phyloP scores from a whole-genome alignment of 2,113 vertebrate species.

The Prionailurus viverrinus region DNA sequence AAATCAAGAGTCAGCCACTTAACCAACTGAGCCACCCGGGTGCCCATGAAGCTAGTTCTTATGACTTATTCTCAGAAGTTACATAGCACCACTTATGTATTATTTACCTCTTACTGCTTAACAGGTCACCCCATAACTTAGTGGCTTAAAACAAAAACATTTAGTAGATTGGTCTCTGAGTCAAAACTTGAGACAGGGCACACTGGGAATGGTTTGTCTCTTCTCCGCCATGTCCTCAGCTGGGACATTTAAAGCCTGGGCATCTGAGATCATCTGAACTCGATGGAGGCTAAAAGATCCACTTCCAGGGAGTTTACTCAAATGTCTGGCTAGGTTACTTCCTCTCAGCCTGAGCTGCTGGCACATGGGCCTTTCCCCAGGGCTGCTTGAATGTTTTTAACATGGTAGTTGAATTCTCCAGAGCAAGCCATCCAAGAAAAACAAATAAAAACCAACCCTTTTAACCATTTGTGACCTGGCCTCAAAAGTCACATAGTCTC shows the following conservation, averaged over 20 bases:
- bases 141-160: neutral
- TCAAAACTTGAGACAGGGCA: neutral
- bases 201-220: neutral
- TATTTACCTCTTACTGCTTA: neutral
- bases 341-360: neutral
- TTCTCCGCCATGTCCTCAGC: too few species aligned
- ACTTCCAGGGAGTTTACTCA: neutral
- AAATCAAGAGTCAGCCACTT: too few species aligned
- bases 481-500: neutral
- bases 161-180: neutral
- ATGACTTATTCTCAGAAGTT: neutral
- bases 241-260: neutral
- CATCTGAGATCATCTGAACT: neutral
- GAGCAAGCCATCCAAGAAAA: neutral
- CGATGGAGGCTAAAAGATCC: neutral
- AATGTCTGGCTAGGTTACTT: neutral
- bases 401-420: neutral
- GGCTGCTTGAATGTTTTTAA: neutral
- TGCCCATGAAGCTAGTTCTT: neutral
- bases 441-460: neutral
- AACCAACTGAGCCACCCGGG: too few species aligned
- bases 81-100: neutral
- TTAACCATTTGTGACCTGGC: neutral
- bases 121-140: neutral
- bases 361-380: neutral